phyloP scores from a whole-genome alignment of 2,888 invertebrate species.

The Pyrrhosoma nymphula region DNA sequence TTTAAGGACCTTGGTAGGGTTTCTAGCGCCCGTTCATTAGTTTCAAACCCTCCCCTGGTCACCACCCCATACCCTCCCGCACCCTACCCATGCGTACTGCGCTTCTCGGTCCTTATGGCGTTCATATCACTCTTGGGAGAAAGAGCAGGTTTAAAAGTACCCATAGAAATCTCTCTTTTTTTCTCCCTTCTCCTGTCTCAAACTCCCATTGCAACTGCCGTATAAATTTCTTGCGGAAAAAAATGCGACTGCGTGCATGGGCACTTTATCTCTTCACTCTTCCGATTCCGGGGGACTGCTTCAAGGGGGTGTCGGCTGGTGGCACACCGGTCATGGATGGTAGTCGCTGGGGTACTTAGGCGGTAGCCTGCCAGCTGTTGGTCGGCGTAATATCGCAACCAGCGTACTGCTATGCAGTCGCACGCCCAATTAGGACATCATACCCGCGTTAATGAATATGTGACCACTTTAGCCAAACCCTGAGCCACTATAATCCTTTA shows the following conservation, averaged over 20 bases:
- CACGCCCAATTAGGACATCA: slow-evolving; percentile 54
- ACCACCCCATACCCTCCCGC: neutral
- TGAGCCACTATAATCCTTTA: slow-evolving; percentile 60
- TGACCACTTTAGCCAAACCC: slow-evolving; percentile 64
- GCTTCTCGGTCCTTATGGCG: neutral
- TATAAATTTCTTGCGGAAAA: neutral
- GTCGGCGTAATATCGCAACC: neutral
- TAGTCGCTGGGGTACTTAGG: neutral
- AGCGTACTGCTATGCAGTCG: neutral
- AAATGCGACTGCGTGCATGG: neutral
- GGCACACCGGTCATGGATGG: neutral
- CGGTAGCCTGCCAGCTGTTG: neutral
- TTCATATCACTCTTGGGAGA: slow-evolving; percentile 38
- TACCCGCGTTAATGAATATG: slow-evolving; percentile 60
- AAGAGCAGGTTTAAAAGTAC: neutral
- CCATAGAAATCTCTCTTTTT: neutral
- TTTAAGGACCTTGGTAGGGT: slow-evolving; percentile 53
- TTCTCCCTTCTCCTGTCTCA: neutral
- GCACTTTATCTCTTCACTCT: neutral
- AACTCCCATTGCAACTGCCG: slow-evolving; percentile 1
- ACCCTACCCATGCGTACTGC: neutral
- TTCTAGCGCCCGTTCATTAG: slow-evolving; percentile 61
- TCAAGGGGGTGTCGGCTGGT: neutral
- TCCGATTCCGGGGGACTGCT: neutral
- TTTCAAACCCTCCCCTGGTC: slow-evolving; percentile 18